These are phyloP conservation scores for Drosophila mimica DNA, from an alignment of 2,888 invertebrate genomes.

Conservation along the genomic window DNA sequence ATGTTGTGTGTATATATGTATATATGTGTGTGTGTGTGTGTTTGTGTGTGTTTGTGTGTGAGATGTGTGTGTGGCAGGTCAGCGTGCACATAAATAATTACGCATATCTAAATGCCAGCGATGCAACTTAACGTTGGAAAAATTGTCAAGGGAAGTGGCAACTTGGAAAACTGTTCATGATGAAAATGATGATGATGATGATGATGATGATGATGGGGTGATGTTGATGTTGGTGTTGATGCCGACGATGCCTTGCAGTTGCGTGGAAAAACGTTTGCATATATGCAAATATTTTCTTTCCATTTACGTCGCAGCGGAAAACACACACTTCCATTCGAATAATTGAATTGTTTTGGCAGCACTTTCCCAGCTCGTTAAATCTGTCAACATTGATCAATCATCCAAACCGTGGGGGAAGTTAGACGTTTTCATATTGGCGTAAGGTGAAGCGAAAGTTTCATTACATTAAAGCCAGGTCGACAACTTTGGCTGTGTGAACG, in stretches of 20 bases:
- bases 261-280: conserved; percentile 23
- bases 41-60: conserved; percentile 2
- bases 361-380: conserved; percentile 81
- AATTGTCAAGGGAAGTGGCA: conserved; percentile 27
- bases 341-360: conserved; percentile 80
- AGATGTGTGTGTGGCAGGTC: conserved; percentile 21
- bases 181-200: conserved; percentile 15
- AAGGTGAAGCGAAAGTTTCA: conserved; percentile 24
- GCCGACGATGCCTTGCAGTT: conserved; percentile 25
- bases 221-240: conserved; percentile 9
- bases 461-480: conserved; percentile 18
- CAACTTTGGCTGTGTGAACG: conserved; percentile 2
- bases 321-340: conserved; percentile 26
- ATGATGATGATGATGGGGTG: conserved; percentile 7
- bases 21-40: background rate
- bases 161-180: background rate
- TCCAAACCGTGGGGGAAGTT: conserved; percentile 5
- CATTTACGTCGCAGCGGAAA: conserved; percentile 48
- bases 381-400: conserved; percentile 81
- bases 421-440: background rate
- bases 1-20: background rate
- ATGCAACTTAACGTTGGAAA: conserved; percentile 15
- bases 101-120: conserved; percentile 36
- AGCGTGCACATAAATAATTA: conserved; percentile 63
- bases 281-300: conserved; percentile 69